These are phyloP conservation scores for Enoplosus armatus DNA, from an alignment of 2,797 vertebrate species.

Conservation along the genomic window DNA sequence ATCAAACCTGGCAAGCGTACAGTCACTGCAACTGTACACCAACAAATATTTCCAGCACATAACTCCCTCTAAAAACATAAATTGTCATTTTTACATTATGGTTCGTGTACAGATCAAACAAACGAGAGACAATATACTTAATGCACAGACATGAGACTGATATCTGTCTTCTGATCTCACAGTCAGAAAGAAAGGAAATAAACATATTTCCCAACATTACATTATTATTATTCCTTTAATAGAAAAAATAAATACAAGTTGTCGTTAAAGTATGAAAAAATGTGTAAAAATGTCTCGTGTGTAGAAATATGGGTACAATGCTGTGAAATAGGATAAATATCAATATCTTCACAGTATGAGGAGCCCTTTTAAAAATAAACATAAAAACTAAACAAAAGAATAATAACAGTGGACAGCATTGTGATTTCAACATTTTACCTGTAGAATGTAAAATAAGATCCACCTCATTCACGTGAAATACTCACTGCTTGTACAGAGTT, in stretches of 20 bases:
- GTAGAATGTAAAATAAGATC: neutral
- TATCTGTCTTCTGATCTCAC: neutral
- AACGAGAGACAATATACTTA: neutral
- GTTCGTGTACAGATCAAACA: neutral
- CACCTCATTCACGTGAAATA: neutral
- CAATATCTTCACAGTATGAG: neutral
- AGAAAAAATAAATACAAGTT: neutral
- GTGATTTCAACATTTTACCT: neutral
- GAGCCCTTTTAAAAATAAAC: neutral
- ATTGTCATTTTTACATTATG: neutral
- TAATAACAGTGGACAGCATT: neutral
- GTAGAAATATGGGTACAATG: neutral
- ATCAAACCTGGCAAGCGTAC: neutral
- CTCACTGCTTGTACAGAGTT: constrained; percentile 99
- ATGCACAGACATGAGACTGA: neutral
- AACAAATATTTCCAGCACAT: neutral
- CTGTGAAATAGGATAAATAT: neutral
- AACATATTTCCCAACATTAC: neutral
- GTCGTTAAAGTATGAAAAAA: neutral
- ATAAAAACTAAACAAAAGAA: neutral
- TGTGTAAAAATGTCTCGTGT: neutral
- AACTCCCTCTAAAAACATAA: neutral
- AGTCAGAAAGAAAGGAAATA: neutral
- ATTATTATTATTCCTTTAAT: neutral
- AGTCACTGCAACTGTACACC: neutral